Conservation (phyloP, 2,797 vertebrate genomes). For the Pangasius sanitwongsei region DNA sequence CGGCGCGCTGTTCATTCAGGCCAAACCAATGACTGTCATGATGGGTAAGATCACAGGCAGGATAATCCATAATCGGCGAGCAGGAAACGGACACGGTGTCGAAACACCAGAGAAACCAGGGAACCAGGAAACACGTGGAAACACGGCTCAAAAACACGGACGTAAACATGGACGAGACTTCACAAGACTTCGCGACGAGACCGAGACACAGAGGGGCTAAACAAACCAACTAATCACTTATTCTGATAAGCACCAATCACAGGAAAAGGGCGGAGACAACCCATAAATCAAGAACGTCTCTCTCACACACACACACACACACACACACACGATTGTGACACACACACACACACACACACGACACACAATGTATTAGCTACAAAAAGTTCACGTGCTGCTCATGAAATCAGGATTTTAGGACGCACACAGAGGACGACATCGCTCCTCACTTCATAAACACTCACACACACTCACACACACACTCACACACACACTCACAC, state of each 20-base stretch:
- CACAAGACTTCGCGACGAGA: background rate
- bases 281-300: background rate
- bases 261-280: background rate
- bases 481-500: too few relatives aligned
- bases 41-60: too few relatives aligned
- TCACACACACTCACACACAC: too few relatives aligned
- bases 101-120: too few relatives aligned
- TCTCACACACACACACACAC: background rate
- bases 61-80: background rate
- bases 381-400: too few relatives aligned
- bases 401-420: too few relatives aligned
- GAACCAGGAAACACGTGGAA: background rate
- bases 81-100: too few relatives aligned
- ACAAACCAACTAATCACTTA: background rate
- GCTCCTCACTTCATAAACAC: too few relatives aligned
- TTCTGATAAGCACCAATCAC: background rate
- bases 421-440: too few relatives aligned
- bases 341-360: background rate
- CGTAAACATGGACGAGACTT: background rate
- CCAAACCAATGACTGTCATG: rapidly evolving
- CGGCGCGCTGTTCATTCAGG: too few relatives aligned
- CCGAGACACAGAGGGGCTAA: background rate
- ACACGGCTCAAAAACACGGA: background rate
- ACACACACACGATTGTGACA: background rate
- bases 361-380: background rate